phyloP scores from a whole-genome alignment of 2,113 vertebrate species.

The Anhinga rufa region DNA sequence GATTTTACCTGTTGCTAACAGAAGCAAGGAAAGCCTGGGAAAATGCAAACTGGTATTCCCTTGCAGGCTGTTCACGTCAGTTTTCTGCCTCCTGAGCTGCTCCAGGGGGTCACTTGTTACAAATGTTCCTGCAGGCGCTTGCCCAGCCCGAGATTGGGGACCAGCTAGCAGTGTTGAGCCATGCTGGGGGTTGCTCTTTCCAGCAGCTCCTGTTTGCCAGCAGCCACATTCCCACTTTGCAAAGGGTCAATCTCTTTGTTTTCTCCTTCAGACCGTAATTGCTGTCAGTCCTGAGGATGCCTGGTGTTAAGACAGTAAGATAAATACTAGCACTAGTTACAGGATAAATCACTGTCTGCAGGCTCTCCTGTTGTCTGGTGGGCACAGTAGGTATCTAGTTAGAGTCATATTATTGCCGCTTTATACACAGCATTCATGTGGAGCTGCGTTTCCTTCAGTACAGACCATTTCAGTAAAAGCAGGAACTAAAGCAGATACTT shows the following conservation, averaged over 20 bases:
- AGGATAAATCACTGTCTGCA: neutral
- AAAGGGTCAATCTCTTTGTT: neutral
- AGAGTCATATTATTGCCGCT: neutral
- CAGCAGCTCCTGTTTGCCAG: neutral
- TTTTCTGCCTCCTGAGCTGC: neutral
- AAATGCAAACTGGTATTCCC: neutral
- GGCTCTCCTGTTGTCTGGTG: neutral
- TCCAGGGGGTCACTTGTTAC: no score
- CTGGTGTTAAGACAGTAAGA: neutral
- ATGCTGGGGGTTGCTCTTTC: neutral
- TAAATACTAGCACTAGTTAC: neutral
- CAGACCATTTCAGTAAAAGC: neutral
- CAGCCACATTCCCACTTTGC: neutral
- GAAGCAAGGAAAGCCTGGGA: neutral
- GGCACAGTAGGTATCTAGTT: neutral
- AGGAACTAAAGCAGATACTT: neutral
- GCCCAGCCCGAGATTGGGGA: neutral
- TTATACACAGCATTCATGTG: neutral
- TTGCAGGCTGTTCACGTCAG: accelerated
- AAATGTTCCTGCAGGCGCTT: neutral
- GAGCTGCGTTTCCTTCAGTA: neutral
- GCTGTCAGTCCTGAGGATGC: neutral
- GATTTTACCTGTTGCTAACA: neutral
- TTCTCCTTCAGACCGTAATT: neutral
- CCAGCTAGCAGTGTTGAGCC: accelerated